Evolutionary conservation across 1,140 invertebrate genomes (phyloP), one percentile per base, ranked within the genome.

Genomic region (Achatina immaculata): DNA sequence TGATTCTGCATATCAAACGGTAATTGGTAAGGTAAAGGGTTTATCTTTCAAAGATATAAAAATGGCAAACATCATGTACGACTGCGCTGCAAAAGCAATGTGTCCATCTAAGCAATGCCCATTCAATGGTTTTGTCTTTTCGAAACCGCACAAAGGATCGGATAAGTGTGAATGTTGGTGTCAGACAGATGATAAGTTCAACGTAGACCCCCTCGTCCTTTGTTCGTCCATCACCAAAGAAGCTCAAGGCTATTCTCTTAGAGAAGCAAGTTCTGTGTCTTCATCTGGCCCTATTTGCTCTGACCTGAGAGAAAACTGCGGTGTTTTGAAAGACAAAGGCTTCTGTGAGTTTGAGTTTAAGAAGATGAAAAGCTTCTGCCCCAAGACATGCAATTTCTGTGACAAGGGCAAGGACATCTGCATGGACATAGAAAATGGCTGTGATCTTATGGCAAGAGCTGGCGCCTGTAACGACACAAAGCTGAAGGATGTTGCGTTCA

Each of bases 41-140:
- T 82, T 88, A 0, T 88, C 85, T 73, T 88, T 87, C 72, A 42
- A 83, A n/a, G 87, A 88, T 71, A 81, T 88, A 43, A 85, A 84
- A 76, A 71, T 88, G 43, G 81, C 84, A 6, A 88, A 88, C 65
- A 0, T 83, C 2, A 88, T 88, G 84, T 88, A 88, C 73, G 68
- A 81, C 11, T 88, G 87, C 66, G 38, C 79, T 14, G 24, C 4
- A 9, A 7, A 21, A 55, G 7, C 19, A n/a, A n/a, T n/a, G n/a
- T n/a, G n/a, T n/a, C n/a, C n/a, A n/a, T n/a, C n/a, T n/a, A n/a
- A n/a, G n/a, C 14, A 55, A 55, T 72, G 69, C 28, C 40, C 34
- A 36, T 38, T 11, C 31, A 34, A 51, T 55, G 45, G 72, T 31
- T 75, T 55, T 51, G 28, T 48, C 11, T n/a, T 75, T 14, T 55